Percentiles rank a stretch among this genome's conserved stretches.
Evolutionary conservation across 2,797 vertebrate species (phyloP).

Genomic region (Acanthurus leucopareius): DNA sequence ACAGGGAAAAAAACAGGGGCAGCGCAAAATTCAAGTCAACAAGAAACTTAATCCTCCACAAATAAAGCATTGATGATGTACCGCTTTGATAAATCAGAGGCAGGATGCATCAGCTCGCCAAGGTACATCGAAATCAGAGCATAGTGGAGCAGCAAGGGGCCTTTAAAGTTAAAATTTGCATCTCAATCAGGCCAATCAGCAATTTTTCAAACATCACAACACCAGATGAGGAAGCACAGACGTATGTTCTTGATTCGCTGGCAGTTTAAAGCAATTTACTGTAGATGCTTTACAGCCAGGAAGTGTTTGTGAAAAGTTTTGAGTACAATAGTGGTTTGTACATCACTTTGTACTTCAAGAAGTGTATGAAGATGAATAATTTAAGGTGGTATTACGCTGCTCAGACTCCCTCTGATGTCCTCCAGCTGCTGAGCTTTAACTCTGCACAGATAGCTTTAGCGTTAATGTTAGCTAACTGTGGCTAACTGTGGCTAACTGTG

Average conservation of each 20-base stretch:
- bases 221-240: constrained; percentile 1
- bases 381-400: background rate
- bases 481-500: no score
- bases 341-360: background rate
- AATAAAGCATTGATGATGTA: constrained; percentile 11
- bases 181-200: constrained; percentile 45
- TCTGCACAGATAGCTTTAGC: no score
- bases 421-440: no score
- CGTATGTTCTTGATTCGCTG: background rate
- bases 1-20: background rate
- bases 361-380: background rate
- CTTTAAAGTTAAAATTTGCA: constrained; percentile 43
- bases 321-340: background rate
- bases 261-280: background rate
- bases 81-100: constrained; percentile 25
- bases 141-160: constrained; percentile 20
- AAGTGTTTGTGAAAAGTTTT: no score
- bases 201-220: constrained; percentile 28
- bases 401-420: background rate
- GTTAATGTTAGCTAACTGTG: no score
- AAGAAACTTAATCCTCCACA: background rate
- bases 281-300: background rate
- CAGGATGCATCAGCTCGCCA: constrained; percentile 5
- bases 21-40: background rate
- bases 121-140: constrained; percentile 40